Percentiles rank a stretch among this genome's conserved stretches.
These are phyloP conservation scores for Trematomus bernacchii DNA, from an alignment of 2,797 vertebrate genomes.

Conservation along the genomic window DNA sequence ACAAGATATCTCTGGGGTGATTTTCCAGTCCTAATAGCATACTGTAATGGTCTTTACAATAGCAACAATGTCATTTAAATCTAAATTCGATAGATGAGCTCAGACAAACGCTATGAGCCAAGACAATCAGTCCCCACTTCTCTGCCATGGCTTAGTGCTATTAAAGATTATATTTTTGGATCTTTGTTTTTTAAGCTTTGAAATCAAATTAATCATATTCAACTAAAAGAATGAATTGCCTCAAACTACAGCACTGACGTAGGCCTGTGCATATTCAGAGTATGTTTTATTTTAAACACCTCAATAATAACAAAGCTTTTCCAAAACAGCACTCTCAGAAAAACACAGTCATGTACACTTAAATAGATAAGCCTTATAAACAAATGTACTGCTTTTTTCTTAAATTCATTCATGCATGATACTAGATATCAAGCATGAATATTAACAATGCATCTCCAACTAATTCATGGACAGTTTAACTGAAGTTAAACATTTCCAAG, in stretches of 20 bases:
- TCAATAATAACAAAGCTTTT: conserved; percentile 15
- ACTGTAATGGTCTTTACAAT: conserved; percentile 29
- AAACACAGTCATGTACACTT: neutral
- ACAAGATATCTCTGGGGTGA: conserved; percentile 10
- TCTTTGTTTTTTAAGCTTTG: conserved; percentile 48
- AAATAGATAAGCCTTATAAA: neutral
- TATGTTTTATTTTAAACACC: conserved; percentile 26
- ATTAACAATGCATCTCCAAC: conserved; percentile 20
- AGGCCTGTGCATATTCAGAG: conserved; percentile 13
- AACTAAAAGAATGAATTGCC: conserved; percentile 18
- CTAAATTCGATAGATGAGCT: conserved; percentile 41
- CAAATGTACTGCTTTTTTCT: conserved; percentile 4
- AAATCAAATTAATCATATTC: conserved; percentile 57
- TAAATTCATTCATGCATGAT: conserved; percentile 22
- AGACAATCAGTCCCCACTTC: conserved; percentile 42
- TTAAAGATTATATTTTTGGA: conserved; percentile 54
- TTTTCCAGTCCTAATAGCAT: conserved; percentile 8
- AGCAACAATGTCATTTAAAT: conserved; percentile 45
- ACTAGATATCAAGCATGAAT: conserved; percentile 15
- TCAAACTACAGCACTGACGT: conserved; percentile 32
- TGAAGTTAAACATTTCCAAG: conserved; percentile 23
- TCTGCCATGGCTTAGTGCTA: conserved; percentile 47
- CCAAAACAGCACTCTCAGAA: conserved; percentile 1
- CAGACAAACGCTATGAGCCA: conserved; percentile 34
- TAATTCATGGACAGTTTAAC: conserved; percentile 31